Evolutionary conservation across 2,888 invertebrate species (phyloP).

Genomic region (Nemotelus pantherinus): DNA sequence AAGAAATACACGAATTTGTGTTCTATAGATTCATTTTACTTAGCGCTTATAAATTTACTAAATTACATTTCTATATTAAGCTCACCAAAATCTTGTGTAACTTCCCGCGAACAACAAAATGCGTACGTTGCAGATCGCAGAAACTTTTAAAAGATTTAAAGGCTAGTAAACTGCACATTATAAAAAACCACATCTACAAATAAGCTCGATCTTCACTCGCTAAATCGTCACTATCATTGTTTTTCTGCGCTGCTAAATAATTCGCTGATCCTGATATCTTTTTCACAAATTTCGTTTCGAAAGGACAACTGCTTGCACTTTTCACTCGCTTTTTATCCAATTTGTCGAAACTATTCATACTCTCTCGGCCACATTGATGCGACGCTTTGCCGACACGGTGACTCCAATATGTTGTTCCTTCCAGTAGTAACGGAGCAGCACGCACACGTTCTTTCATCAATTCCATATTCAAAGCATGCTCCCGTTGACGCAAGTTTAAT

Average conservation of each 20-base stretch:
- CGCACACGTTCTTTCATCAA: slow-evolving; percentile 63
- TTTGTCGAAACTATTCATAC: slow-evolving; percentile 52
- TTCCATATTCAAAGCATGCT: slow-evolving; percentile 63
- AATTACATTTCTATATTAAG: too few species aligned
- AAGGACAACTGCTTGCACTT: slow-evolving; percentile 25
- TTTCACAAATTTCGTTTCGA: slow-evolving; percentile 27
- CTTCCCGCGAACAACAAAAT: too few species aligned
- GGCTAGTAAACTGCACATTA: too few species aligned
- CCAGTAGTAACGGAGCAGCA: slow-evolving; percentile 62
- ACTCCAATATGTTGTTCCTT: slow-evolving; percentile 61
- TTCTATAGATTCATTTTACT: too few species aligned
- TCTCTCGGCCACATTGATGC: slow-evolving; percentile 59
- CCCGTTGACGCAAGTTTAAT: slow-evolving; percentile 61
- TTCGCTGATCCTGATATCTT: slow-evolving; percentile 12
- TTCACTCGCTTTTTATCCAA: slow-evolving; percentile 33
- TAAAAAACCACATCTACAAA: slow-evolving; percentile 52
- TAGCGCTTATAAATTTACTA: too few species aligned
- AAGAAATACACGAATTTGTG: too few species aligned
- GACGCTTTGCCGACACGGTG: slow-evolving; percentile 60
- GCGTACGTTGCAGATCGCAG: too few species aligned
- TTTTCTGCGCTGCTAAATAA: not conserved
- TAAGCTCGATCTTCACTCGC: slow-evolving; percentile 62
- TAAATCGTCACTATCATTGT: slow-evolving; percentile 59
- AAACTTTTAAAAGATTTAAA: too few species aligned
- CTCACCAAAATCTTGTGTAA: too few species aligned